phyloP scores from a whole-genome alignment of 2,888 invertebrate genomes.

The Lumbricus terrestris region DNA sequence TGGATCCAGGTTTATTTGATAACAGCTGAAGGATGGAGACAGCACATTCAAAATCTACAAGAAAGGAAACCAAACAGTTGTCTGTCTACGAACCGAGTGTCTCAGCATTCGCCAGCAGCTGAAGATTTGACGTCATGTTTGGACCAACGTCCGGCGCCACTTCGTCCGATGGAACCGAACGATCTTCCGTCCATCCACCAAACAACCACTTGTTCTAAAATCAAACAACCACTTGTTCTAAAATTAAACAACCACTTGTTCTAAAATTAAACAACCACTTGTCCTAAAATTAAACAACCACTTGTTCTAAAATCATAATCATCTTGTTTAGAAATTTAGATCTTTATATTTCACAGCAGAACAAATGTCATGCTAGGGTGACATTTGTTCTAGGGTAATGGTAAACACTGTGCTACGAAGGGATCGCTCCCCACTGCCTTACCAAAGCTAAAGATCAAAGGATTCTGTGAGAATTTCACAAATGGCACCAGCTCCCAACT shows the following conservation, averaged over 20 bases:
- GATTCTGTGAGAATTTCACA: too few species aligned
- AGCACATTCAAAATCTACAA: background rate
- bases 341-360: background rate
- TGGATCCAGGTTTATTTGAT: too few species aligned
- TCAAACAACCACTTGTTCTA: background rate
- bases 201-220: background rate
- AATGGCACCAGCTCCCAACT: too few species aligned
- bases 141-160: background rate
- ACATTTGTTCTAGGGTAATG: too few species aligned
- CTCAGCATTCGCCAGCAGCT: conserved; percentile 5
- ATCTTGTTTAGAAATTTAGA: background rate
- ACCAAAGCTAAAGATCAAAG: too few species aligned
- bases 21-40: too few species aligned
- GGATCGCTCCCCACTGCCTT: too few species aligned
- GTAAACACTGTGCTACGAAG: too few species aligned
- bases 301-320: background rate
- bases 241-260: background rate
- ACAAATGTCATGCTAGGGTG: too few species aligned
- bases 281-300: background rate
- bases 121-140: background rate
- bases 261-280: background rate
- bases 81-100: background rate
- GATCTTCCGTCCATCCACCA: background rate
- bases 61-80: background rate
- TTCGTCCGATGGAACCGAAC: conserved; percentile 8